Evolutionary conservation across 2,113 vertebrate species (phyloP).

Genomic region (Ciconia stormi): DNA sequence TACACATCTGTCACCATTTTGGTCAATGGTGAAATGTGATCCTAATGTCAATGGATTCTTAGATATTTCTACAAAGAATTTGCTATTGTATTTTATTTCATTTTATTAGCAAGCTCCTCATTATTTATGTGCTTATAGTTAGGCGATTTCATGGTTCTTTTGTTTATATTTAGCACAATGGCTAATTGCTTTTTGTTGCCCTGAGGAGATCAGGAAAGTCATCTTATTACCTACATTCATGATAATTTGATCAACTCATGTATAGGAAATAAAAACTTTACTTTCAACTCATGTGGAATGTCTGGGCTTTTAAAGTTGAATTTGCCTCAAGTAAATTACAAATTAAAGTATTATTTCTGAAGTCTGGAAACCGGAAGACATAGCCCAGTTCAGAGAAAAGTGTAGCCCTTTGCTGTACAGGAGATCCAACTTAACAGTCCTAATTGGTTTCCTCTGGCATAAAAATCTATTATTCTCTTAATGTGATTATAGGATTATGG

Average conservation of each 20-base stretch:
- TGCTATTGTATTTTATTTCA: neutral
- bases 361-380: neutral
- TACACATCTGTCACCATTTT: neutral
- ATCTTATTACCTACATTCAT: neutral
- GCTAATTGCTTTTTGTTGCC: slow-evolving; percentile 20
- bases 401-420: neutral
- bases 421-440: neutral
- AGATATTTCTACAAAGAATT: neutral
- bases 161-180: slow-evolving; percentile 7
- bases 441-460: neutral
- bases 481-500: neutral
- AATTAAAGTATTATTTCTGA: neutral
- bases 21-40: neutral
- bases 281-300: neutral
- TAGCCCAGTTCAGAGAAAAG: neutral
- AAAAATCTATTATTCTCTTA: slow-evolving; percentile 1
- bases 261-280: neutral
- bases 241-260: neutral
- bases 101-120: neutral
- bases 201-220: neutral
- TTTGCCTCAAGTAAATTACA: neutral
- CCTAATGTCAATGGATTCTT: neutral
- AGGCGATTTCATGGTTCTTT: neutral
- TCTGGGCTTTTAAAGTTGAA: neutral
- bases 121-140: neutral